Percentiles rank a stretch among this genome's conserved stretches.
Conservation (phyloP, 1,140 invertebrate species). For the Mactra quadrangularis region DNA sequence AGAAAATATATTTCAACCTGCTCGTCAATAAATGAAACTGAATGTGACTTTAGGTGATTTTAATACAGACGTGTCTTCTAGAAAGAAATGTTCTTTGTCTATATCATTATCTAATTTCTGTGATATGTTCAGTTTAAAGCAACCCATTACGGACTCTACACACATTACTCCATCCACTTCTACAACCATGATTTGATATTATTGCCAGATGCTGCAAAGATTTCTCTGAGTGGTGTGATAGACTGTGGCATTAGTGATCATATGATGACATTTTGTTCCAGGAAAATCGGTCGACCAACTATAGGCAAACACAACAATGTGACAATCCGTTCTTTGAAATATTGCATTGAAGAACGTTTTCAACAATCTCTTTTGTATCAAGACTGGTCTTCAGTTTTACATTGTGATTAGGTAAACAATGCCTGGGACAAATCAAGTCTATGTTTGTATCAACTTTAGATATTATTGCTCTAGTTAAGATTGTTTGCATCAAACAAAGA, state of each 20-base stretch:
- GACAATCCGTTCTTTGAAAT: constrained; percentile 5
- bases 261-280: constrained; percentile 42
- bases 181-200: constrained; percentile 18
- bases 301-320: constrained; percentile 42
- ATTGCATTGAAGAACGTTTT: no score
- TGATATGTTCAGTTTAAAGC: constrained; percentile 17
- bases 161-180: background rate
- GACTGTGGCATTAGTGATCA: constrained; percentile 37
- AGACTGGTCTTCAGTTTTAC: no score
- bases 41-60: constrained; percentile 8
- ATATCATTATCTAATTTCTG: background rate
- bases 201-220: constrained; percentile 9
- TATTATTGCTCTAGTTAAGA: no score
- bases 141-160: background rate
- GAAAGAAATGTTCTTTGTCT: background rate
- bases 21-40: background rate
- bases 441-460: no score
- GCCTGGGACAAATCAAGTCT: no score
- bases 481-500: no score
- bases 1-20: background rate
- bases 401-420: no score
- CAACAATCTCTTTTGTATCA: no score
- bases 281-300: constrained; percentile 9
- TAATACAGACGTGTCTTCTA: constrained; percentile 14
- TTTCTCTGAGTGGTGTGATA: constrained; percentile 32